A percentile compares a stretch with the other conserved stretches of the same genome.
Conservation (phyloP, 1,140 invertebrate species). For the Amyelois transitella region DNA sequence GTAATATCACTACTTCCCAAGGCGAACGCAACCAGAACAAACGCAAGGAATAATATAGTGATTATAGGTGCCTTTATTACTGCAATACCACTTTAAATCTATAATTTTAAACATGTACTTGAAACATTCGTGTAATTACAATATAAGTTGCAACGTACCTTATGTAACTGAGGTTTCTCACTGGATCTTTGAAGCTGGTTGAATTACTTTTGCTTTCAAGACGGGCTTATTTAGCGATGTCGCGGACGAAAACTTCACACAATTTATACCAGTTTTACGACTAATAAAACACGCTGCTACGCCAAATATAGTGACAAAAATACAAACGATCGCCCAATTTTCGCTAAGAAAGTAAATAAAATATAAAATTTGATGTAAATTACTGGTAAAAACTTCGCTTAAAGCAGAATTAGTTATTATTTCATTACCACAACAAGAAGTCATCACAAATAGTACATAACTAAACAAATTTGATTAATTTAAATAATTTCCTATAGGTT, state of each 20-base stretch:
- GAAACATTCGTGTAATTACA: too few species aligned
- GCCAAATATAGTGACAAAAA: constrained; percentile 29
- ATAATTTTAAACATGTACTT: too few species aligned
- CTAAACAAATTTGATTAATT: neutral
- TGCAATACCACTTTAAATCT: too few species aligned
- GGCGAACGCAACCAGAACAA: too few species aligned
- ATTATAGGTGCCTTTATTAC: too few species aligned
- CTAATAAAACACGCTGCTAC: constrained; percentile 21
- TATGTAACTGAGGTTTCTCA: constrained; percentile 9
- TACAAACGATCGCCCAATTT: constrained; percentile 29
- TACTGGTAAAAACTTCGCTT: constrained; percentile 49
- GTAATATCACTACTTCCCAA: too few species aligned
- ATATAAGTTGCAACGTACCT: constrained; percentile 19
- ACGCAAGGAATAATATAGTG: too few species aligned
- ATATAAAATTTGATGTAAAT: constrained; percentile 47
- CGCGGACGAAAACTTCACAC: constrained; percentile 15
- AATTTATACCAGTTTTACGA: constrained; percentile 24
- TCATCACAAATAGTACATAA: constrained; percentile 46
- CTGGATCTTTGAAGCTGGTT: constrained; percentile 21
- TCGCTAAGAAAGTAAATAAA: constrained; percentile 37
- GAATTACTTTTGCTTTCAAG: constrained; percentile 61
- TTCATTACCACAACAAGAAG: constrained; percentile 64
- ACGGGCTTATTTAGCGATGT: constrained; percentile 6
- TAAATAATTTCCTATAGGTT: neutral
- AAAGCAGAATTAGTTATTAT: constrained; percentile 51